phyloP scores from a whole-genome alignment of 2,797 vertebrate genomes.

The Pampus argenteus region DNA sequence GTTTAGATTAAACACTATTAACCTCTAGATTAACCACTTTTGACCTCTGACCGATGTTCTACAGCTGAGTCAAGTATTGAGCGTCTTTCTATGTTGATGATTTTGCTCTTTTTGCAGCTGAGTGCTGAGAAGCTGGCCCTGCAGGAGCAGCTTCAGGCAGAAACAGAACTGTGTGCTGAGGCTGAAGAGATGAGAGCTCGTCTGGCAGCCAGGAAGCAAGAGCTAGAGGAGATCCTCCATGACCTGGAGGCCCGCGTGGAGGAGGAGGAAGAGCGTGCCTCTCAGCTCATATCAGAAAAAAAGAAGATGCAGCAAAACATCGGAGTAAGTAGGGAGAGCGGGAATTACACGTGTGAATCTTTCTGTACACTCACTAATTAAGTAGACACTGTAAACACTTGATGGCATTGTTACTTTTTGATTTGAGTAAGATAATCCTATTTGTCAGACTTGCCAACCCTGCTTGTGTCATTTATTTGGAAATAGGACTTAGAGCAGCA shows the following conservation, averaged over 20 bases:
- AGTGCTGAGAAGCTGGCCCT: slow-evolving; percentile 93
- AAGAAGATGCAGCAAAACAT: slow-evolving; percentile 99
- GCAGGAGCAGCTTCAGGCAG: slow-evolving; percentile 98
- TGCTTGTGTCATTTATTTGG: not conserved
- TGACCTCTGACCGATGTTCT: not conserved
- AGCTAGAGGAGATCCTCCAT: slow-evolving; percentile 97
- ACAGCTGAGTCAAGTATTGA: no score
- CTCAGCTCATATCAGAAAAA: slow-evolving; percentile 89
- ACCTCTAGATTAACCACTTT: no score
- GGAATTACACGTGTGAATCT: not conserved
- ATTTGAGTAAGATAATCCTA: not conserved
- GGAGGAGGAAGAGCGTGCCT: slow-evolving; percentile 95
- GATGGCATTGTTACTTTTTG: not conserved
- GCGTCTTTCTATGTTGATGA: no score
- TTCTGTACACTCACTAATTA: not conserved
- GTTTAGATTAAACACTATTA: no score
- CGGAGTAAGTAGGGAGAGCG: slow-evolving; percentile 75
- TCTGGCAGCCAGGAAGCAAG: slow-evolving; percentile 95
- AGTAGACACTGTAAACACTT: not conserved
- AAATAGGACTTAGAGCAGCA: slow-evolving; percentile 95
- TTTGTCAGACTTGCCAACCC: not conserved
- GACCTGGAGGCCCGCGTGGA: slow-evolving; percentile 97
- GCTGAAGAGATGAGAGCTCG: slow-evolving; percentile 97
- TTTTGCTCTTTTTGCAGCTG: slow-evolving; percentile 79
- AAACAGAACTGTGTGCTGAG: slow-evolving; percentile 96